Percentiles rank a stretch among this genome's conserved stretches.
Conservation (phyloP, 2,797 vertebrate species). For the Crocodylus rhombifer region DNA sequence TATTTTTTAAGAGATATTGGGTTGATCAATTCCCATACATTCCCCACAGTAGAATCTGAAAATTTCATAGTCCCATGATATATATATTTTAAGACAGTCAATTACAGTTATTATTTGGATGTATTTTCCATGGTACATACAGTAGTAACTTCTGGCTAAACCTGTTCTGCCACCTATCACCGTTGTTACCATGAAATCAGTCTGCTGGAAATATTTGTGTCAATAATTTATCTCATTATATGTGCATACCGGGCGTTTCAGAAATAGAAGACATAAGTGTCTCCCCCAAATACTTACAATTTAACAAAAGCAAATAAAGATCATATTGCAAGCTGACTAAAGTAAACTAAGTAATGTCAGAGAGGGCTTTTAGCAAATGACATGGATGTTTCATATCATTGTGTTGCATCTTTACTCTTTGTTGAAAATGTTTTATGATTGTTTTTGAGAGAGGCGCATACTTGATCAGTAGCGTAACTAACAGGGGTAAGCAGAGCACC, state of each 20-base stretch:
- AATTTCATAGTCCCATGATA: neutral
- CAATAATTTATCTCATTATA: neutral
- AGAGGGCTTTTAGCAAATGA: neutral
- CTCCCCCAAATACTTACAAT: slow-evolving; percentile 1
- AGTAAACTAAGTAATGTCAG: neutral
- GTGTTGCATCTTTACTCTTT: neutral
- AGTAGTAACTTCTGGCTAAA: neutral
- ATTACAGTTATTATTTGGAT: neutral
- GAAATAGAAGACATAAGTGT: neutral
- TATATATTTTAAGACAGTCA: neutral
- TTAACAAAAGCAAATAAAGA: neutral
- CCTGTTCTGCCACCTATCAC: neutral
- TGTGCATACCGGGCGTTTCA: neutral
- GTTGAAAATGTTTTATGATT: neutral
- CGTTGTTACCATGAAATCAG: neutral
- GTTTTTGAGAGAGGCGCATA: neutral
- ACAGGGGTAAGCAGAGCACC: too few relatives aligned
- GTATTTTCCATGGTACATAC: neutral
- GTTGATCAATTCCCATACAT: neutral
- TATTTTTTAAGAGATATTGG: neutral
- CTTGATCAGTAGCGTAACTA: neutral
- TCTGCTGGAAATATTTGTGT: neutral
- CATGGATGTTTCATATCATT: neutral
- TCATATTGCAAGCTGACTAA: neutral
- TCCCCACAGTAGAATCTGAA: neutral